Evolutionary conservation across 2,888 invertebrate genomes (phyloP).

Genomic region (Eledona agricola): DNA sequence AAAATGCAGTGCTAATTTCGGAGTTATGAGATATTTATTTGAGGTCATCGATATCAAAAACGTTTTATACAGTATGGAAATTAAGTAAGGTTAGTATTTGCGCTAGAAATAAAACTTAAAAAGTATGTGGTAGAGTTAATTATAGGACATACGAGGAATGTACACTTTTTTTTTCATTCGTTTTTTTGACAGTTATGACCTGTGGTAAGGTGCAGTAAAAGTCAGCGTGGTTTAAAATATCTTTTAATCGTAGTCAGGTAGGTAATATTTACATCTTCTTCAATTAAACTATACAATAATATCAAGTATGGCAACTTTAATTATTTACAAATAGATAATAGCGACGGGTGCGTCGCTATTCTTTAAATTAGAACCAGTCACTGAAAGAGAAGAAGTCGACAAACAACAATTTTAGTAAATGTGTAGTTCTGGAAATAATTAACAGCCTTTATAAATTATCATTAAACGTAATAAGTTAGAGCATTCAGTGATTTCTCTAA

Average conservation of each 20-base stretch:
- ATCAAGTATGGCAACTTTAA: constrained; percentile 40
- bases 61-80: too few species aligned
- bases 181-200: too few species aligned
- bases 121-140: too few species aligned
- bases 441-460: constrained; percentile 27
- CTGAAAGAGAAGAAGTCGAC: too few species aligned
- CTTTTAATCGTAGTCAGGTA: constrained; percentile 36
- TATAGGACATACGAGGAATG: too few species aligned
- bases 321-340: constrained; percentile 34
- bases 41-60: too few species aligned
- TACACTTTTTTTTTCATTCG: too few species aligned
- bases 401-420: constrained; percentile 10
- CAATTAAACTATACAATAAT: constrained; percentile 38
- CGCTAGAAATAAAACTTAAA: too few species aligned
- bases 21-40: too few species aligned
- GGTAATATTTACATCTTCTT: constrained; percentile 37
- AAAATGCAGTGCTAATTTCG: too few species aligned
- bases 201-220: constrained; percentile 4
- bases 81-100: too few species aligned
- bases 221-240: constrained; percentile 31
- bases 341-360: constrained; percentile 6
- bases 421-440: constrained; percentile 12
- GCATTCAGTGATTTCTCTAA: constrained; percentile 28
- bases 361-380: constrained; percentile 9
- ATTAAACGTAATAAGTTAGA: constrained; percentile 25